phyloP scores from a whole-genome alignment of 2,113 vertebrate genomes.

The Spea bombifrons region DNA sequence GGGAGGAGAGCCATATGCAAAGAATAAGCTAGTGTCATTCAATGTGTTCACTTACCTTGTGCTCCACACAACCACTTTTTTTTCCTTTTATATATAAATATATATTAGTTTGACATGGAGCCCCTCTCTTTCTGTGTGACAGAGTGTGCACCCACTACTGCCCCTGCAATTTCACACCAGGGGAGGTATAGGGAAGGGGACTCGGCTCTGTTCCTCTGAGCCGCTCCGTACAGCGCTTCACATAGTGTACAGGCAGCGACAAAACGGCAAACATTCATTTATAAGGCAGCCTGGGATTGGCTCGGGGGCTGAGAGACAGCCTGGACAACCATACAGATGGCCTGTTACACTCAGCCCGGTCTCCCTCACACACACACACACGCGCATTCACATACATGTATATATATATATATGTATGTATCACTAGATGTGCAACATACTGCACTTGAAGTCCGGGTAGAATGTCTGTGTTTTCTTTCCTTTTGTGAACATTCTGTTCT shows the following conservation, averaged over 20 bases:
- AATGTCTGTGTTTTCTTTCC: background rate
- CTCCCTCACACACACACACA: background rate
- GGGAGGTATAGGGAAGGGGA: constrained; percentile 13
- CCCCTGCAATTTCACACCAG: background rate
- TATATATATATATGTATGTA: background rate
- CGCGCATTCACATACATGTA: no score
- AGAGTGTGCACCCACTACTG: constrained; percentile 7
- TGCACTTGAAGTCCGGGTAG: background rate
- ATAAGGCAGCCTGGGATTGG: constrained; percentile 15
- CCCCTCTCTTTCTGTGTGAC: background rate
- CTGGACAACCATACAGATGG: background rate
- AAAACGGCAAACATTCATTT: constrained; percentile 13
- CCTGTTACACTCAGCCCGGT: constrained; percentile 8
- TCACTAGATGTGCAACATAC: constrained; percentile 8
- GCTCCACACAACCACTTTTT: background rate
- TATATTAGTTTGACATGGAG: background rate
- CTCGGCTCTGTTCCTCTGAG: constrained; percentile 9
- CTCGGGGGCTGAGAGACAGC: background rate
- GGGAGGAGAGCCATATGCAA: background rate
- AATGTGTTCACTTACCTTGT: background rate
- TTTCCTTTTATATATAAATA: background rate
- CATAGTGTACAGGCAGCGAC: constrained; percentile 22
- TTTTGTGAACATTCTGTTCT: background rate
- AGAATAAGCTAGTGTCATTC: background rate
- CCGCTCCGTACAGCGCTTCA: constrained; percentile 13